Evolutionary conservation across 2,113 vertebrate species (phyloP).

Genomic region (Colossoma macropomum): DNA sequence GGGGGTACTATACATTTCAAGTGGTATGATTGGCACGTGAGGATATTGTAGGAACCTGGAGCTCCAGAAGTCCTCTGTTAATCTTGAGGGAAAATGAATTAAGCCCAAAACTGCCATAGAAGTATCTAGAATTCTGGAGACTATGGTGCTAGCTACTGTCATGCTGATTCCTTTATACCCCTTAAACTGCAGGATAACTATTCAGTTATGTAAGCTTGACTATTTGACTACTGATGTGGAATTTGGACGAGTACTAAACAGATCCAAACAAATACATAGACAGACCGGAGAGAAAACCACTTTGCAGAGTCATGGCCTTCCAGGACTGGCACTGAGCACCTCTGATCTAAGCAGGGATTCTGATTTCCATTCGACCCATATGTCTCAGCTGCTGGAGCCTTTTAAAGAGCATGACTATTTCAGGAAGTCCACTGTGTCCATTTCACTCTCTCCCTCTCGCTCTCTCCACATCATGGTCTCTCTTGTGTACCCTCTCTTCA

Average conservation of each 20-base stretch:
- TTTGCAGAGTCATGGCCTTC: background rate
- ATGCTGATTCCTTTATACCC: background rate
- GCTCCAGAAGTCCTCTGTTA: background rate
- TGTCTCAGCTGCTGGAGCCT: slow-evolving; percentile 52
- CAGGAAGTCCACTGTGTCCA: slow-evolving; percentile 33
- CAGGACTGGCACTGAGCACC: slow-evolving; percentile 3
- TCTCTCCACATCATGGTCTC: slow-evolving; percentile 13
- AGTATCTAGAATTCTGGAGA: too few species aligned
- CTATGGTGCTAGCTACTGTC: background rate
- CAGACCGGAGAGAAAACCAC: background rate
- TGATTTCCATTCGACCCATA: slow-evolving; percentile 43
- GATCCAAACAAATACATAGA: background rate
- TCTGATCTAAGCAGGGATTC: slow-evolving; percentile 13
- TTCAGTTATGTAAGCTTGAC: background rate
- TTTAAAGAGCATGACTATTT: slow-evolving; percentile 62
- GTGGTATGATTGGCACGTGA: background rate
- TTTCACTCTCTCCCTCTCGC: slow-evolving; percentile 13
- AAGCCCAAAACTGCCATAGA: background rate
- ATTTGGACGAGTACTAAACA: background rate
- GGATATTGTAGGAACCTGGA: background rate
- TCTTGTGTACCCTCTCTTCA: background rate
- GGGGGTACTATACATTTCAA: background rate
- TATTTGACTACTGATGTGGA: too few species aligned
- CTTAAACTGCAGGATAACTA: background rate
- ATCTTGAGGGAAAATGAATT: background rate